phyloP scores from a whole-genome alignment of 2,797 vertebrate genomes.

The Phrynocephalus guinanensis region DNA sequence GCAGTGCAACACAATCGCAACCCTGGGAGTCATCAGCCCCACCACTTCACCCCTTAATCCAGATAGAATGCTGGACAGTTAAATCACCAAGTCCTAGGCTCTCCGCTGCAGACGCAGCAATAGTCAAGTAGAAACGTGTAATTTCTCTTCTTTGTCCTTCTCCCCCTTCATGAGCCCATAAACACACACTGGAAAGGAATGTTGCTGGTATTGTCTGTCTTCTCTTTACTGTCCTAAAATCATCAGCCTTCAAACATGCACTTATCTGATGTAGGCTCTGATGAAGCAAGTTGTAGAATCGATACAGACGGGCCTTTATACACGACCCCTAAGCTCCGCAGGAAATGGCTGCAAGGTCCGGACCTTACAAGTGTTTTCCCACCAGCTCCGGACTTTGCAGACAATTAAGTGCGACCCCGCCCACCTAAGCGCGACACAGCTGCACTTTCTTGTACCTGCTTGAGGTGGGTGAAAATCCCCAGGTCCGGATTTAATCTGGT shows the following conservation, averaged over 20 bases:
- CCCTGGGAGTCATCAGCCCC: not conserved
- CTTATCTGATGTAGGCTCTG: not conserved
- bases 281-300: not conserved
- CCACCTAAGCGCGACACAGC: no score
- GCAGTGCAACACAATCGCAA: not conserved
- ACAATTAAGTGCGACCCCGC: no score
- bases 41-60: not conserved
- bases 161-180: not conserved
- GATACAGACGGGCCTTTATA: no score
- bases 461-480: no score
- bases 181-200: not conserved
- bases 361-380: no score
- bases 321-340: no score
- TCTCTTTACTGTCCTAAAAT: not conserved
- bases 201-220: slow-evolving; percentile 7
- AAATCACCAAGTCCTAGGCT: slow-evolving; percentile 11
- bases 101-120: not conserved
- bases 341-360: no score
- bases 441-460: no score
- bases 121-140: not conserved
- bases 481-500: no score
- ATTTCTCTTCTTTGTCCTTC: not conserved
- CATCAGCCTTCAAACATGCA: slow-evolving; percentile 5
- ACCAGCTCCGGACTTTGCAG: no score
- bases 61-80: slow-evolving; percentile 6